Base-by-base conservation (phyloP, 2,797 vertebrate genomes). In the Sphenopsis melanotis region DNA sequence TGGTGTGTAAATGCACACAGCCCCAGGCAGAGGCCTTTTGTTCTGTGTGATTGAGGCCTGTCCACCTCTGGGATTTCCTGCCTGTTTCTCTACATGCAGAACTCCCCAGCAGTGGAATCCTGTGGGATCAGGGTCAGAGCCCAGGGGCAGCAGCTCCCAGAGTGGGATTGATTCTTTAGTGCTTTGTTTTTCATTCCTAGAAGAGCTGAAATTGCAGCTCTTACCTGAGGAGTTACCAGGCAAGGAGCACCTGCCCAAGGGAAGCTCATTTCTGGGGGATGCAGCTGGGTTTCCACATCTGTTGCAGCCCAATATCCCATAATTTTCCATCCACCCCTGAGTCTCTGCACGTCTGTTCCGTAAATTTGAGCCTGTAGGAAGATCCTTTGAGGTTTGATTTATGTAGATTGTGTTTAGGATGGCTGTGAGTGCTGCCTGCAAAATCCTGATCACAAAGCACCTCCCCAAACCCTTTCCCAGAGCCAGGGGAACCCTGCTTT, bases 231-330 rank as follows among this genome's bases (percentile, higher is more conserved):
- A 65, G 46, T 30, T 19, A 37, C 34, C 47, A 42, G 77, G 8
- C 13, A 49, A 57, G 56, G 36, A 41, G 42, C 49, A 68, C 47
- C 50, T 87, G 53, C 63, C 79, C 7, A 36, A 49, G 44, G 39
- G 46, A 46, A 69, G 21, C 24, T 82, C n/a, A 6, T 66, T 64
- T 53, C 74, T 9, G 8, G 23, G 32, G 17, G 53, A 12, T 88
- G 41, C 34, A 80, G 53, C 36, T 64, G 77, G 22, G 78, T 81
- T 52, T 26, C 80, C n/a, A 1, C 15, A 18, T 57, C 34, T n/a
- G 2, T 37, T 63, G 15, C 0, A 66, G 80, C 10, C 9, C 42
- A 10, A 10, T 2, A 17, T 63, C 26, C 49, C 23, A 4, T 0
- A 4, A 16, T 57, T 55, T 69, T 59, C 59, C n/a, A 15, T 36